phyloP scores from a whole-genome alignment of 2,113 vertebrate genomes.

The Tychaedon coryphoeus region DNA sequence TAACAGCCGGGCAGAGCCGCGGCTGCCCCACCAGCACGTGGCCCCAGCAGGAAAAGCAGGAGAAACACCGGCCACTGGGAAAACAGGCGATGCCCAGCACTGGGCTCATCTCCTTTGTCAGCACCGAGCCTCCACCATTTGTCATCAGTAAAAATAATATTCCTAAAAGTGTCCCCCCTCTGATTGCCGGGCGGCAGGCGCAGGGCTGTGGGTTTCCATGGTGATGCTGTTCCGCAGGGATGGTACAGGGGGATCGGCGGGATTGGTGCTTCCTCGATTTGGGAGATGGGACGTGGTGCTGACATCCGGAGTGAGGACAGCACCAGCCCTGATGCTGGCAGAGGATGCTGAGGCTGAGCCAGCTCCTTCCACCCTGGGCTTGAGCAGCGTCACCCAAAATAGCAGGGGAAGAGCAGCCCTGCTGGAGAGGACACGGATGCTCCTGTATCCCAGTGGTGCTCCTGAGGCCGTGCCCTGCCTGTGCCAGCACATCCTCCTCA shows the following conservation, averaged over 20 bases:
- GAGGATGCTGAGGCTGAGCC: neutral
- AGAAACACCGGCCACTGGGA: neutral
- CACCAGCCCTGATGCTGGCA: neutral
- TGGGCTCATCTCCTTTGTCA: neutral
- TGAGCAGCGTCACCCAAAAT: neutral
- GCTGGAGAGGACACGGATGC: neutral
- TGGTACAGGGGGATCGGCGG: neutral
- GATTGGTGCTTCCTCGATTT: neutral
- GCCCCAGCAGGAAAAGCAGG: slow-evolving; percentile 25
- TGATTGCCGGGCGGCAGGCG: slow-evolving; percentile 30
- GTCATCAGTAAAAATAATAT: slow-evolving; percentile 54
- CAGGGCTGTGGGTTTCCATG: slow-evolving; percentile 57
- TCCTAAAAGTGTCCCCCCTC: slow-evolving; percentile 45
- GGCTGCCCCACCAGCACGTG: neutral
- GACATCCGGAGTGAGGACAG: neutral
- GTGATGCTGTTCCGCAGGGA: neutral
- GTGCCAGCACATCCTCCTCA: neutral
- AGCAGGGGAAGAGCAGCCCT: neutral
- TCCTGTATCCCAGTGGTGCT: neutral
- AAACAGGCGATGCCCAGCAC: neutral
- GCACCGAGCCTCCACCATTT: slow-evolving; percentile 44
- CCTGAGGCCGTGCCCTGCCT: neutral
- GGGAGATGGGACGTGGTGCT: neutral
- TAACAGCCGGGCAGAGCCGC: neutral
- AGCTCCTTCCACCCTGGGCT: neutral